Conservation (phyloP, 2,888 invertebrate genomes). For the Phorcus lineatus region DNA sequence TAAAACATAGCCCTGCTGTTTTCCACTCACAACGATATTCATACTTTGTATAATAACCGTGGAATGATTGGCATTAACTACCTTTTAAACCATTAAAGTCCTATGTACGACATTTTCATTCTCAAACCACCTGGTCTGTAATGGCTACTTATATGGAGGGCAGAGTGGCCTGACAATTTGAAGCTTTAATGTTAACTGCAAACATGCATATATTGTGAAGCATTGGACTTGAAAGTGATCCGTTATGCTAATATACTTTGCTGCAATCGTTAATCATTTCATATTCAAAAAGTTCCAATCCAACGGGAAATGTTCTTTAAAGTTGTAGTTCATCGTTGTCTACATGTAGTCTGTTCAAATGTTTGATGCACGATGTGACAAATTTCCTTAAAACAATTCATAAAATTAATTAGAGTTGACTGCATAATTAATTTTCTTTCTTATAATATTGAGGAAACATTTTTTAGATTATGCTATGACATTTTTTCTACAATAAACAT, state of each 20-base stretch:
- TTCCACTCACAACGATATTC: background rate
- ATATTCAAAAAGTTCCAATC: too few species aligned
- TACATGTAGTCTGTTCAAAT: too few species aligned
- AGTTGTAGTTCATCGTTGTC: too few species aligned
- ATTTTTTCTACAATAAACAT: too few species aligned
- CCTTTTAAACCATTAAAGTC: background rate
- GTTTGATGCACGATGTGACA: background rate
- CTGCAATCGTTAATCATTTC: too few species aligned
- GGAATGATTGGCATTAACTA: background rate
- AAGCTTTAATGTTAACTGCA: conserved; percentile 9
- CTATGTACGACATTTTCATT: background rate
- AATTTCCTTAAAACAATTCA: background rate
- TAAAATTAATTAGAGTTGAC: background rate
- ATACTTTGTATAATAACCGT: background rate
- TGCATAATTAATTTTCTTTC: background rate
- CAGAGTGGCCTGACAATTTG: background rate
- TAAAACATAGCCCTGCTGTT: background rate
- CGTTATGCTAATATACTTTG: conserved; percentile 4
- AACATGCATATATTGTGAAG: background rate
- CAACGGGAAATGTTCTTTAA: too few species aligned
- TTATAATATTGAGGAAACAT: background rate
- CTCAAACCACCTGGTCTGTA: background rate
- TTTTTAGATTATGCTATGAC: background rate
- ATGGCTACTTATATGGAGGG: conserved; percentile 7
- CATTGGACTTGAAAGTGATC: background rate